Evolutionary conservation across 2,888 invertebrate genomes (phyloP), one percentile per base, ranked within the genome.

Genomic region (Drosophila robusta): DNA sequence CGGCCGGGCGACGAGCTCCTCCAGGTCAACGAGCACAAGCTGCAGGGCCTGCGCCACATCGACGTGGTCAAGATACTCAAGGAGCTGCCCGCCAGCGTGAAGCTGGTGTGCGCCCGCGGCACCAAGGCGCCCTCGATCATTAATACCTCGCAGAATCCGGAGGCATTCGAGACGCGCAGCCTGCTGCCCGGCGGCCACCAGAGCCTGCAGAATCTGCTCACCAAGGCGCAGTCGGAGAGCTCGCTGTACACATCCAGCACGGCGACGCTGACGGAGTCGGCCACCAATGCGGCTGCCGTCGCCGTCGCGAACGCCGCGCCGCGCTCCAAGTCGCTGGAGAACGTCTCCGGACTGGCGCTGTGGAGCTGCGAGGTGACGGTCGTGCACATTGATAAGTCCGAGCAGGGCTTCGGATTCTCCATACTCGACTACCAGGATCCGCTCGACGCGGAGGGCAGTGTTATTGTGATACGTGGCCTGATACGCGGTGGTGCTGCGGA

Each of bases 401-500:
- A 98, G 90, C 95, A 97, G 88, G 99, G 99, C 54, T 95, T 99
- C 70, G 99, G 99, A 72, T 99, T 99, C 94, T 98, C 98, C 80
- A 98, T 99, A 90, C 94, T 99, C 75, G 99, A 98, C 93, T 98
- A 98, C 93, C 98, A 98, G 95, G 99, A 99, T 93, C 99, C 99
- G 41, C 94, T 98, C 90, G 98, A 99, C 93, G 95, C 98, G 61
- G 96, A 96, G 89, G 97, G 98, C 89, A 98, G 98, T 79, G 98
- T 99, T 81, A 99, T 99, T 92, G 98, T 99, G 74, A 98, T 99
- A 84, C 95, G 98, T 87, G 98, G 98, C 91, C 94, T 99, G 78
- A 99, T 99, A 60, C 99, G 99, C 34, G 98, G 98, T 63, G 99
- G 99, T 36, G 97, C 98, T n/a, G 99, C 99, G 14, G 98, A 98